Conservation (phyloP, 2,797 vertebrate species). For the Enteromius trimaculatus region DNA sequence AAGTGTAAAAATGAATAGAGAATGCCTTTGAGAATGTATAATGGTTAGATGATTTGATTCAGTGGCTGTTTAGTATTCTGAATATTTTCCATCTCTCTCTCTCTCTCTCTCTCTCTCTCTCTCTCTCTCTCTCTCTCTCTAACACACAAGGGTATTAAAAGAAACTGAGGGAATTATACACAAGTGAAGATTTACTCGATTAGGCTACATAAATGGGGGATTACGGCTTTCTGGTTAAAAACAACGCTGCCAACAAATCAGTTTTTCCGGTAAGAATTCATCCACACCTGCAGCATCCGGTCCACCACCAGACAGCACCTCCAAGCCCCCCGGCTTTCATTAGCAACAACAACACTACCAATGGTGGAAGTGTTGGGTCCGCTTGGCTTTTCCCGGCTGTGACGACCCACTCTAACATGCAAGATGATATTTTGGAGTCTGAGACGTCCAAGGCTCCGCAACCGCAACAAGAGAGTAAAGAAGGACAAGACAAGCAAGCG, state of each 20-base stretch:
- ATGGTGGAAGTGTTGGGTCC: conserved; percentile 90
- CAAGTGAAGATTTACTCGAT: conserved; percentile 72
- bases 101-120: conserved; percentile 22
- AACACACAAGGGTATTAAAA: conserved; percentile 68
- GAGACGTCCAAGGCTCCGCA: conserved; percentile 94
- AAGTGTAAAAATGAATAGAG: neutral
- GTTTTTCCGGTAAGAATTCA: conserved; percentile 98
- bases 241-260: conserved; percentile 96
- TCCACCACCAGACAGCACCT: conserved; percentile 89
- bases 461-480: conserved; percentile 84
- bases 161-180: conserved; percentile 71
- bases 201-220: conserved; percentile 95
- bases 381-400: conserved; percentile 97
- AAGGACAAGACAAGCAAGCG: conserved; percentile 86
- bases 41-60: conserved; percentile 6
- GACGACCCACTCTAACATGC: conserved; percentile 95
- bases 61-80: conserved; percentile 4
- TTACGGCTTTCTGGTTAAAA: conserved; percentile 99
- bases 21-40: neutral
- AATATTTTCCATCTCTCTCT: conserved; percentile 45
- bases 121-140: conserved; percentile 16
- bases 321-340: conserved; percentile 95
- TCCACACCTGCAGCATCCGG: conserved; percentile 96
- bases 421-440: conserved; percentile 98
- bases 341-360: conserved; percentile 95